Conservation (phyloP, 2,113 vertebrate species). For the Podiceps cristatus region DNA sequence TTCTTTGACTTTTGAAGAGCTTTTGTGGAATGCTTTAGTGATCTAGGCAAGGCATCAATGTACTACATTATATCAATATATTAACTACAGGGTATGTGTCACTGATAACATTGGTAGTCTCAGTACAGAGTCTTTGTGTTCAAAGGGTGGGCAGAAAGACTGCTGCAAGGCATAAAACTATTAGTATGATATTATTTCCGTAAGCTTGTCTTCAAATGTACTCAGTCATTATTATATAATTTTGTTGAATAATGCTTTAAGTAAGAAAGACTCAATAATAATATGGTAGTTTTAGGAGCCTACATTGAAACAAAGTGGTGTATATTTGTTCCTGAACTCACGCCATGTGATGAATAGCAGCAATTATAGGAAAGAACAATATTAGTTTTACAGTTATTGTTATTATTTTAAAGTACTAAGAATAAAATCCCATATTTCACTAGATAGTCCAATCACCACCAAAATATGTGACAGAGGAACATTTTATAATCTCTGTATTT, state of each 20-base stretch:
- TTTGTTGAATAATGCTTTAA: constrained; percentile 67
- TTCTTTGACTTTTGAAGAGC: background rate
- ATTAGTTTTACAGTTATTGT: constrained; percentile 80
- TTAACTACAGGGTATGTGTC: background rate
- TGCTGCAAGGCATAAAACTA: background rate
- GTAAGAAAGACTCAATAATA: constrained; percentile 48
- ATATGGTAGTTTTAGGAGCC: constrained; percentile 36
- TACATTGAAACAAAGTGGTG: constrained; percentile 36
- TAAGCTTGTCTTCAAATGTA: constrained; percentile 43
- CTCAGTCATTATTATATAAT: constrained; percentile 44
- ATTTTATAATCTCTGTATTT: constrained; percentile 77
- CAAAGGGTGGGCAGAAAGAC: background rate
- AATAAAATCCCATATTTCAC: constrained; percentile 78
- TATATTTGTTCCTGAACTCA: constrained; percentile 56
- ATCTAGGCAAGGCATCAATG: background rate
- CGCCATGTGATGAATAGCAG: constrained; percentile 71
- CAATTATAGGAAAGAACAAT: constrained; percentile 81
- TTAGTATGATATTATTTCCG: constrained; percentile 53
- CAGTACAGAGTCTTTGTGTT: background rate
- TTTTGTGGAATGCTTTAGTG: background rate
- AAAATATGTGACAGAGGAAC: constrained; percentile 72
- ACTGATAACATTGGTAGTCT: background rate
- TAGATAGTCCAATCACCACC: constrained; percentile 62
- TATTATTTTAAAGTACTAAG: constrained; percentile 76
- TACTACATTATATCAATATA: background rate